Conservation (phyloP, 2,888 invertebrate genomes). For the Trissolcus japonicus region DNA sequence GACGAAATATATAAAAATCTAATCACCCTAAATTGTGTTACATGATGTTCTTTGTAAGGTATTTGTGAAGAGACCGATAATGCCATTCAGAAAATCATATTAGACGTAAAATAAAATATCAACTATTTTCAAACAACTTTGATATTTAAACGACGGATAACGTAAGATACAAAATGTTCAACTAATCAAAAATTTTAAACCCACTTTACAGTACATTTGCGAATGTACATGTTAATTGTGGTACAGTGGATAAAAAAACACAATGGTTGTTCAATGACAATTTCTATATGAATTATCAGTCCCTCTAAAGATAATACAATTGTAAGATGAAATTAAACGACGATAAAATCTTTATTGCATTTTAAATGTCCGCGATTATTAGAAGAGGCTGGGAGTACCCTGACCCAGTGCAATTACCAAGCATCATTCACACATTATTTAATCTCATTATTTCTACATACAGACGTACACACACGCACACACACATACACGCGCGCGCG, state of each 20-base stretch:
- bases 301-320: constrained; percentile 36
- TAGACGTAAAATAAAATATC: neutral
- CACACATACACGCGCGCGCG: constrained; percentile 45
- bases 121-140: neutral
- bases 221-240: neutral
- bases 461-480: neutral
- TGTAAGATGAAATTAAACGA: constrained; percentile 56
- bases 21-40: constrained; percentile 35
- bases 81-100: constrained; percentile 19
- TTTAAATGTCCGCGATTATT: constrained; percentile 59
- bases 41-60: constrained; percentile 52
- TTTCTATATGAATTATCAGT: constrained; percentile 21
- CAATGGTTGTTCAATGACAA: too few species aligned
- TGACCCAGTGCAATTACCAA: constrained; percentile 60
- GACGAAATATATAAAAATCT: constrained; percentile 46
- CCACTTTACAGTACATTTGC: neutral
- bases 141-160: neutral
- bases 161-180: neutral
- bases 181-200: neutral
- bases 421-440: constrained; percentile 57
- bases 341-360: constrained; percentile 60
- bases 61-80: constrained; percentile 30
- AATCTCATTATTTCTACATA: constrained; percentile 13
- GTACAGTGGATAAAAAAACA: too few species aligned
- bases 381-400: constrained; percentile 60